Conservation (phyloP, 1,140 invertebrate genomes). For the Cotesia glomerata region DNA sequence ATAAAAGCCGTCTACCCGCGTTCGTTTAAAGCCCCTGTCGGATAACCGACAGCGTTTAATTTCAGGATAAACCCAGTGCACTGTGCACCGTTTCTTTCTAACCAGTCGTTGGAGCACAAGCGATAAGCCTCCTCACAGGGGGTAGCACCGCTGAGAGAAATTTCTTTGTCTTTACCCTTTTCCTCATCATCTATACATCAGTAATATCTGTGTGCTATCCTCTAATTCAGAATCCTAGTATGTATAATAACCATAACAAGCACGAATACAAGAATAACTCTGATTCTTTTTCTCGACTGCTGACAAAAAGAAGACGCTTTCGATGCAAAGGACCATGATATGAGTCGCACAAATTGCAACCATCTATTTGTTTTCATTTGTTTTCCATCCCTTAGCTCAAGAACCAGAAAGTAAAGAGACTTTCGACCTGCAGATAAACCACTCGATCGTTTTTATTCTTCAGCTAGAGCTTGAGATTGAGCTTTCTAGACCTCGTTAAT, state of each 20-base stretch:
- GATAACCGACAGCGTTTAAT: constrained; percentile 54
- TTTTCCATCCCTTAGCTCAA: background rate
- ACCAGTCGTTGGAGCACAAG: background rate
- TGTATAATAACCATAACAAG: background rate
- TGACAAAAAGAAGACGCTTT: background rate
- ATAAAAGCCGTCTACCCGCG: constrained; percentile 41
- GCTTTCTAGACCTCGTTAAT: constrained; percentile 1
- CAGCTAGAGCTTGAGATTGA: too few relatives aligned
- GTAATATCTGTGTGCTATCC: background rate
- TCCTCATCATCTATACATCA: background rate
- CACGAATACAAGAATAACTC: too few relatives aligned
- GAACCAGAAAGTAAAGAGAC: too few relatives aligned
- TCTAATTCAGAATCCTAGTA: too few relatives aligned
- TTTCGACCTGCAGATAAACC: constrained; percentile 29
- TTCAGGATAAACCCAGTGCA: constrained; percentile 46
- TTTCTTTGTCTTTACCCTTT: constrained; percentile 24
- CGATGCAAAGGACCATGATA: background rate
- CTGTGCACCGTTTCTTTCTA: background rate
- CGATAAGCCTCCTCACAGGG: constrained; percentile 17
- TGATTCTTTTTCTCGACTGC: background rate
- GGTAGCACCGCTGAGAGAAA: constrained; percentile 14
- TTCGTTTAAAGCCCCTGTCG: constrained; percentile 5
- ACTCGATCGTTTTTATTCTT: constrained; percentile 27
- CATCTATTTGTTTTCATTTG: background rate
- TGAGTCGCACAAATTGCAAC: background rate